phyloP scores from a whole-genome alignment of 2,113 vertebrate genomes.

The Pterocles orientalis region DNA sequence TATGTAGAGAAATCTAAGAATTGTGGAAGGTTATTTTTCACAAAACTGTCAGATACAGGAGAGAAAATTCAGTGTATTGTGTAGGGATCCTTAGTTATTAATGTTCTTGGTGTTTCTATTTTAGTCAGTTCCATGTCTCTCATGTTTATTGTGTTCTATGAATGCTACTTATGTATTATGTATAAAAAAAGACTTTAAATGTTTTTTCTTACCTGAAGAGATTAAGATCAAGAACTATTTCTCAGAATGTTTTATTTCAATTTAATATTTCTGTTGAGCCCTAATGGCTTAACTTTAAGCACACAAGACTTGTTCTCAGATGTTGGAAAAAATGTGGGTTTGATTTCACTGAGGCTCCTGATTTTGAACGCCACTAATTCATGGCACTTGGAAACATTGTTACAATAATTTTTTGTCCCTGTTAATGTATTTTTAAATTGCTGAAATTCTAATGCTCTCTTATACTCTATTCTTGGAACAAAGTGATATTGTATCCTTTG shows the following conservation, averaged over 20 bases:
- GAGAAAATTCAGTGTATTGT: background rate
- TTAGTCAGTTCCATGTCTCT: background rate
- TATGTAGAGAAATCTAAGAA: background rate
- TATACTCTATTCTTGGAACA: background rate
- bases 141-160: background rate
- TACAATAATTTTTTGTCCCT: background rate
- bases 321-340: background rate
- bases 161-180: background rate
- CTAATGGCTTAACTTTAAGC: background rate
- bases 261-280: conserved; percentile 17
- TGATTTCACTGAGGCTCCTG: background rate
- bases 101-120: background rate
- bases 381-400: background rate
- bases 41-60: background rate
- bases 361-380: background rate
- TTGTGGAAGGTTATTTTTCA: background rate
- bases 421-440: background rate
- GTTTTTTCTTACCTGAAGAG: background rate
- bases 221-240: background rate
- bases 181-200: background rate
- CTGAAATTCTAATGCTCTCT: background rate
- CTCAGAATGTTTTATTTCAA: background rate
- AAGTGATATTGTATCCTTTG: background rate
- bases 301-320: background rate
- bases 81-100: background rate